Conservation (phyloP, 2,888 invertebrate genomes). For the Microctonus aethiopoides region DNA sequence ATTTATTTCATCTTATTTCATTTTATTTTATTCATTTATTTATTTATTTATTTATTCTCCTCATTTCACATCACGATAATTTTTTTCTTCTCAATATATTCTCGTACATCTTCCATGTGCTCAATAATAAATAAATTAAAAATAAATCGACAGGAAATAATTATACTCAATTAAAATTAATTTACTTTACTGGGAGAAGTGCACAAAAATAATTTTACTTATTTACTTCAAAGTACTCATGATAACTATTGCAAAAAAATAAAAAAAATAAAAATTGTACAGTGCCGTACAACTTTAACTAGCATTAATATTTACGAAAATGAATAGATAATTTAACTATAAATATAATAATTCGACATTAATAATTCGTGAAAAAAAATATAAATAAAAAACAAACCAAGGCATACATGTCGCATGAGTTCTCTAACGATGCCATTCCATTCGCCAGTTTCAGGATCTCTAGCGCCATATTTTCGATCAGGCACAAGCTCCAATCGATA, state of each 20-base stretch:
- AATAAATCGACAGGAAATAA: not conserved
- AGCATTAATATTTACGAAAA: not conserved
- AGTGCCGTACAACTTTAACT: not conserved
- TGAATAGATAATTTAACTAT: too few species aligned
- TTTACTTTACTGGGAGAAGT: not conserved
- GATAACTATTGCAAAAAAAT: too few species aligned
- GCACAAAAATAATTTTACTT: not conserved
- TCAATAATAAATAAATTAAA: not conserved
- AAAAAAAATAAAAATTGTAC: too few species aligned
- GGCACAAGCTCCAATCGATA: slow-evolving; percentile 78
- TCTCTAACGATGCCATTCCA: slow-evolving; percentile 80
- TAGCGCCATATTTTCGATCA: slow-evolving; percentile 76
- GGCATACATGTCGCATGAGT: slow-evolving; percentile 77
- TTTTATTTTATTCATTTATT: not conserved
- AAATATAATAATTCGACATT: slow-evolving; percentile 10
- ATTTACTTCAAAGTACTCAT: too few species aligned
- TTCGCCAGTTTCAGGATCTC: slow-evolving; percentile 72
- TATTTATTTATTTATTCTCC: too few species aligned
- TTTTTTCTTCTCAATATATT: not conserved
- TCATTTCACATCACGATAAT: not conserved
- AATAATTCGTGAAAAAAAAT: slow-evolving; percentile 36
- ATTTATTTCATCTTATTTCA: slow-evolving; percentile 1
- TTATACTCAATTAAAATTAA: not conserved
- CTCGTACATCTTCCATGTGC: not conserved
- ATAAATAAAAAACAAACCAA: slow-evolving; percentile 56